Base-by-base conservation (phyloP, 2,113 vertebrate species). In the Xenus cinereus region DNA sequence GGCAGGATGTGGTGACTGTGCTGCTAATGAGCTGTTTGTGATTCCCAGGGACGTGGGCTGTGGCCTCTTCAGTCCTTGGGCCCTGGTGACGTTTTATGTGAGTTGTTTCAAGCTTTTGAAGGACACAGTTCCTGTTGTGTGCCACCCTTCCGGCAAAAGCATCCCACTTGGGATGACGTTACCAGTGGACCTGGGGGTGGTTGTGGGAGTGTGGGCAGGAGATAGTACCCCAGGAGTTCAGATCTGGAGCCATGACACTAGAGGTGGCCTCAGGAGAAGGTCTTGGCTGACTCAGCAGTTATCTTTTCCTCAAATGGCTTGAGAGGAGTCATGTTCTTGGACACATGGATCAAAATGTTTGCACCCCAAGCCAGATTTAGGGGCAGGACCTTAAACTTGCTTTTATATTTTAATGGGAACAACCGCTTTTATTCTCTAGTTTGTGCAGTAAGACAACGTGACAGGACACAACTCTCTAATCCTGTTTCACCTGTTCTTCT, bases 81-180 rank as follows among this genome's bases (percentile, higher is more conserved):
- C 10, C 10, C 41, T n/a, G 64, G n/a, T 28, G 39, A 28, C 3
- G 0, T 16, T 8, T 19, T 16, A 17, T 5, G 5, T 4, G n/a
- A 6, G 27, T 18, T 76, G 45, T 18, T 17, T 51, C 41, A 17
- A 13, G 8, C 4, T 41, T 57, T 33, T 48, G 37, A 21, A 72
- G 32, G 57, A 14, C 1, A 0, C 2, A 0, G 48, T 27, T 72
- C 50, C n/a, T 59, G 50, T 22, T 0, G 0, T 20, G 43, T 7
- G 33, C 17, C 8, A 1, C 4, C 0, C 35, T 75, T 63, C 21
- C 28, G 12, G 67, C 1, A 4, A 21, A 26, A 30, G 24, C 9
- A 9, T 67, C 23, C 27, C 16, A 2, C 51, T 22, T 20, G 32
- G 21, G 22, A 46, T 4, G 15, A 5, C 2, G 15, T 11, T 46